Percentiles rank a stretch among this genome's conserved stretches.
These are phyloP conservation scores for Eupithecia inturbata DNA, from an alignment of 2,888 invertebrate genomes.

Conservation along the genomic window DNA sequence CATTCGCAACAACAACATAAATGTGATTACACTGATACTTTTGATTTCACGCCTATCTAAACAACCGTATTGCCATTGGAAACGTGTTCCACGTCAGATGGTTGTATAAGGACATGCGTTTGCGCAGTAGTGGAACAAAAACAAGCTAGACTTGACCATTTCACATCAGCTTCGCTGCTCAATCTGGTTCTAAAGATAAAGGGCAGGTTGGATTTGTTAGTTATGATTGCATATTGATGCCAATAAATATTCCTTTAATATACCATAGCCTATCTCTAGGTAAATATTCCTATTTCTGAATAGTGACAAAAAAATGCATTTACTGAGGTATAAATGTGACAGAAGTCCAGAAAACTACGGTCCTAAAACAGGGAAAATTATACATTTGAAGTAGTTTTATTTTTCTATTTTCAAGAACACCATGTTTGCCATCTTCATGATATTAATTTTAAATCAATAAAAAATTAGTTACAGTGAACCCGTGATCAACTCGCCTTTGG, in stretches of 20 bases:
- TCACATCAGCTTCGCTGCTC: conserved; percentile 41
- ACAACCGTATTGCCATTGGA: conserved; percentile 32
- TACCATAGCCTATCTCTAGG: too few relatives aligned
- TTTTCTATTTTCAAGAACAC: not conserved
- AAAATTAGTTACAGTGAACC: conserved; percentile 27
- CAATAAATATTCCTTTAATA: not conserved
- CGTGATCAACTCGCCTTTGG: conserved; percentile 37
- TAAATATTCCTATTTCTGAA: too few relatives aligned
- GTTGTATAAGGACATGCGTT: conserved; percentile 27
- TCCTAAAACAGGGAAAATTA: not conserved
- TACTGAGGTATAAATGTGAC: not conserved
- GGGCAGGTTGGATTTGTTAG: conserved; percentile 5
- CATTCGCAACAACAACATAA: not conserved
- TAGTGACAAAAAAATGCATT: not conserved
- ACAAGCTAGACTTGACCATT: conserved; percentile 45
- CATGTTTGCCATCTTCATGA: not conserved
- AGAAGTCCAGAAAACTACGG: not conserved
- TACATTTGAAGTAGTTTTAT: not conserved
- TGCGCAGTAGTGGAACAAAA: conserved; percentile 32
- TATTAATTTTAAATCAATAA: conserved; percentile 15
- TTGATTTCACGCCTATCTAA: conserved; percentile 36
- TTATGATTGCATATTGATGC: not conserved
- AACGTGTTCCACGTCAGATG: conserved; percentile 37
- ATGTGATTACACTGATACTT: conserved; percentile 31
- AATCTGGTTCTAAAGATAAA: conserved; percentile 32